Evolutionary conservation across 2,113 vertebrate genomes (phyloP), one percentile per base, ranked within the genome.

Genomic region (Podarcis muralis): DNA sequence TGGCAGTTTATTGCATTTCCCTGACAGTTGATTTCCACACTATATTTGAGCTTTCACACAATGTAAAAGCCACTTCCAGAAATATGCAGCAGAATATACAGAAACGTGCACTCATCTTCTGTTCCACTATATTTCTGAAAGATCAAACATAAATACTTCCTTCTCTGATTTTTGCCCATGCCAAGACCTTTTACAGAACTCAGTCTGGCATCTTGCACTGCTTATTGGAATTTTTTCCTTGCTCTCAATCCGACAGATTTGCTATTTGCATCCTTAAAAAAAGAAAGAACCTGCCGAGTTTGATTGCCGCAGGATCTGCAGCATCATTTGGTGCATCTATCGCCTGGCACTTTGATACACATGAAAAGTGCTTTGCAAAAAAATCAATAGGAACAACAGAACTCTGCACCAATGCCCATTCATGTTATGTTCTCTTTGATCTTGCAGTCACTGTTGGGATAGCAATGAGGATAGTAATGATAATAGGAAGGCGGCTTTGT

Each of bases 341-440:
- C 23, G 66, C 65, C 8, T n/a, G 48, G n/a, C 48, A 59, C 87
- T 84, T 79, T 53, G 74, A 69, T 84, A 71, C 87, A 79, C 35
- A 57, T 84, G 87, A 35, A 89, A 84, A 89, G 62, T 57, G 66
- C 81, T 84, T 84, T 84, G 65, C 74, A 71, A 48, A 78, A 59
- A 84, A 84, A 84, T 78, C 74, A 68, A 89, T 89, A 62, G 62
- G 40, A 71, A 84, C 87, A 89, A 84, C 40, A 59, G 62, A 88
- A 84, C 16, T 11, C 11, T 84, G 62, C 9, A 37, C 62, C 4
- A 40, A 37, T 78, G 62, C 62, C 68, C 40, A 69, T 78, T 66
- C 30, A 69, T 69, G 59, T 68, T 57, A 77, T 37, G 43, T 69
- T 79, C 74, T n/a, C 87, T 89, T 71, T 89, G n/a, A 89, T 84